A percentile compares a stretch with the other conserved stretches of the same genome.
These are phyloP conservation scores for Holacanthella duospinosa DNA, from an alignment of 2,888 invertebrate genomes.

Conservation along the genomic window DNA sequence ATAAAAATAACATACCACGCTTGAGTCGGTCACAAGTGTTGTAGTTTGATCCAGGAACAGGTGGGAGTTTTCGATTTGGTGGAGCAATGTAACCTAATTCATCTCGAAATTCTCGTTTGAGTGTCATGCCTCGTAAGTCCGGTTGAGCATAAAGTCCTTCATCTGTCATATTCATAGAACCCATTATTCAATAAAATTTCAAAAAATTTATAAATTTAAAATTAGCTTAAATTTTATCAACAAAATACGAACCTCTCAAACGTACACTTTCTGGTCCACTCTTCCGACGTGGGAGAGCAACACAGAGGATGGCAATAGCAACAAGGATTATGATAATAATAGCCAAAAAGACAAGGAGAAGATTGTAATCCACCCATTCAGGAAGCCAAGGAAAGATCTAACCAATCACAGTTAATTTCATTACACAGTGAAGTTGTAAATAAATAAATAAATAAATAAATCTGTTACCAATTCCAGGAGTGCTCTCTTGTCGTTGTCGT, in stretches of 20 bases:
- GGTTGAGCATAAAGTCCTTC: constrained; percentile 62
- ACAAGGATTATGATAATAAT: constrained; percentile 82
- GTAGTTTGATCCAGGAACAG: constrained; percentile 67
- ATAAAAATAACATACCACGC: constrained; percentile 54
- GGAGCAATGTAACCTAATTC: constrained; percentile 88
- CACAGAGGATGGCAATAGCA: constrained; percentile 80
- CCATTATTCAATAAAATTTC: not conserved
- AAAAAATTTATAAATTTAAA: not conserved
- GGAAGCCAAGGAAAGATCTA: constrained; percentile 61
- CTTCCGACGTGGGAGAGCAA: constrained; percentile 68
- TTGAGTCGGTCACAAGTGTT: constrained; percentile 88
- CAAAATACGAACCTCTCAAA: constrained; percentile 54
- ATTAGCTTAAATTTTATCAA: not conserved
- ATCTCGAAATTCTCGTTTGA: constrained; percentile 62
- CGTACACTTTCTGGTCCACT: constrained; percentile 57
- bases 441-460: not conserved
- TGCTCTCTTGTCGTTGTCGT: constrained; percentile 31
- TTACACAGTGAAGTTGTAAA: not conserved
- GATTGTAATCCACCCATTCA: constrained; percentile 78
- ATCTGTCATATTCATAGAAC: constrained; percentile 48
- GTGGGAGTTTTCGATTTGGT: constrained; percentile 81
- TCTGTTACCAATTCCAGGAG: constrained; percentile 24
- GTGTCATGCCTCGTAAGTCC: constrained; percentile 36
- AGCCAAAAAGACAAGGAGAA: constrained; percentile 79
- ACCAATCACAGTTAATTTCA: too few relatives aligned